phyloP scores from a whole-genome alignment of 2,113 vertebrate species.

The Phoxinus phoxinus region DNA sequence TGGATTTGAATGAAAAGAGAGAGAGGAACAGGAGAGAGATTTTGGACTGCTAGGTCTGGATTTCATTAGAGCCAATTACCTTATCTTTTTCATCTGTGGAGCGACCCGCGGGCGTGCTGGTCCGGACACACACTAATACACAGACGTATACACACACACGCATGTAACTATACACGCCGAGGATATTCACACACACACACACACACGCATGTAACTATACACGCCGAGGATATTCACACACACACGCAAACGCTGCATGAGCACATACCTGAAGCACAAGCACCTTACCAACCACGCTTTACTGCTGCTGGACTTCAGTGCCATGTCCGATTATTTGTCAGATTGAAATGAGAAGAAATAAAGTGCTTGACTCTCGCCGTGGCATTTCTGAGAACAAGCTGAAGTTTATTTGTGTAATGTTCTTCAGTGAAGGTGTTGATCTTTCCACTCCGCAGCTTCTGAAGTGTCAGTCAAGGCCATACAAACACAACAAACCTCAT shows the following conservation, averaged over 20 bases:
- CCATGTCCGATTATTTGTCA: not conserved
- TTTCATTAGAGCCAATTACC: constrained; percentile 99
- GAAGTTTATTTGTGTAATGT: not conserved
- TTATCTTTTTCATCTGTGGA: constrained; percentile 98
- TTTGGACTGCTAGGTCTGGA: constrained; percentile 82
- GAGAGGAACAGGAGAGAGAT: constrained; percentile 71
- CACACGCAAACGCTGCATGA: constrained; percentile 45
- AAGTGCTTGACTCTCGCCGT: not conserved
- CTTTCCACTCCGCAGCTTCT: not conserved
- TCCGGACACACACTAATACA: constrained; percentile 56
- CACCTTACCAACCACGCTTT: not conserved
- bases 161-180: constrained; percentile 23
- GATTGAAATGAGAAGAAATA: not conserved
- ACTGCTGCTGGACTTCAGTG: not conserved
- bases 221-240: constrained; percentile 7
- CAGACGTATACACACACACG: constrained; percentile 76
- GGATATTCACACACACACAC: constrained; percentile 63
- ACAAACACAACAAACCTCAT: not conserved
- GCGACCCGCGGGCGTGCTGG: constrained; percentile 81
- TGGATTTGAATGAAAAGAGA: constrained; percentile 54
- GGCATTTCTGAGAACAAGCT: not conserved
- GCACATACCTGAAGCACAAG: constrained; percentile 16
- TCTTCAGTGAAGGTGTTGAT: constrained; percentile 1
- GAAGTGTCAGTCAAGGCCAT: not conserved
- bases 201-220: constrained; percentile 58